These are phyloP conservation scores for Helicolenus hilgendorfi DNA, from an alignment of 2,797 vertebrate species.

Conservation along the genomic window DNA sequence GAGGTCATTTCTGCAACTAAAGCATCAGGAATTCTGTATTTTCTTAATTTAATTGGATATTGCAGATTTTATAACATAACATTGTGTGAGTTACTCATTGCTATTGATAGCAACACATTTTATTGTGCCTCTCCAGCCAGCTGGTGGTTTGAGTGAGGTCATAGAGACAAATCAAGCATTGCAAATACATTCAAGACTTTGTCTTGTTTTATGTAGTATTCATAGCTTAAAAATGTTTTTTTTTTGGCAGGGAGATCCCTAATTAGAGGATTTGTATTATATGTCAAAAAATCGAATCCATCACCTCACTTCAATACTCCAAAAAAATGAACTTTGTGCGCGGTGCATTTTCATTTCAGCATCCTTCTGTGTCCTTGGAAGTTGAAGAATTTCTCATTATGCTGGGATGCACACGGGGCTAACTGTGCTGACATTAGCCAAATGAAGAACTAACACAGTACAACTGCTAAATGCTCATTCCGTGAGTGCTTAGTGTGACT, in stretches of 20 bases:
- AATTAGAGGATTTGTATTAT: neutral
- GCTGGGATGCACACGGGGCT: neutral
- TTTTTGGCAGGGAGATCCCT: neutral
- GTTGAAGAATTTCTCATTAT: neutral
- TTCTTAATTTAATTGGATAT: neutral
- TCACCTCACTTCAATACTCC: neutral
- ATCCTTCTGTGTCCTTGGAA: neutral
- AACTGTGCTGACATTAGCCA: neutral
- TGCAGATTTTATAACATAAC: neutral
- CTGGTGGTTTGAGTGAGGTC: neutral
- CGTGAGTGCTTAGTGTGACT: conserved; percentile 17
- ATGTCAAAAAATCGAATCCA: neutral
- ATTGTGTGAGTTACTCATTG: neutral
- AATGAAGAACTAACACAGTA: neutral
- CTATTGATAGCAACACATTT: neutral
- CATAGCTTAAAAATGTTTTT: neutral
- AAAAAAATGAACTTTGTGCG: neutral
- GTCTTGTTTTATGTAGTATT: neutral
- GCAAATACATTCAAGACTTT: neutral
- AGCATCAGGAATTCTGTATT: neutral
- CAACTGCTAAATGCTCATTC: neutral
- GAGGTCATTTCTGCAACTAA: neutral
- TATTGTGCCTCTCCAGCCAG: neutral
- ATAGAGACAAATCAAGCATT: neutral
- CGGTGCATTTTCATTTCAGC: neutral